phyloP scores from a whole-genome alignment of 1,140 invertebrate species.

The Meloidogyne hapla region DNA sequence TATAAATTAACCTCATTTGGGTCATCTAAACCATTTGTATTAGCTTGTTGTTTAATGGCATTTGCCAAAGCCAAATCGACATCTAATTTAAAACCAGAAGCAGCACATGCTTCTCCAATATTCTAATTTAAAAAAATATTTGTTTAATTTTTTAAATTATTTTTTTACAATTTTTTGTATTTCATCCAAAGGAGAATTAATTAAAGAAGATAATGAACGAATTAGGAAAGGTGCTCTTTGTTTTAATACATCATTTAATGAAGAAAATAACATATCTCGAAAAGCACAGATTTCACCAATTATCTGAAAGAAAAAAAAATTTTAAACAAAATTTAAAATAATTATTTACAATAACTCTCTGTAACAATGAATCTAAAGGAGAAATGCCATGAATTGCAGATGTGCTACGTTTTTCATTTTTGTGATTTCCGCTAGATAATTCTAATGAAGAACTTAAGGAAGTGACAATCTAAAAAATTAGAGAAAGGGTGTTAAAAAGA shows the following conservation, averaged over 20 bases:
- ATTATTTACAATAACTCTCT: constrained; percentile 79
- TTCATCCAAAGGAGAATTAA: constrained; percentile 85
- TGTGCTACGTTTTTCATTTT: constrained; percentile 6
- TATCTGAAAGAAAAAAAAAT: constrained; percentile 64
- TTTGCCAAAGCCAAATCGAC: constrained; percentile 89
- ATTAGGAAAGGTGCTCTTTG: constrained; percentile 92
- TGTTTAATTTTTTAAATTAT: background rate
- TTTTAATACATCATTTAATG: constrained; percentile 85
- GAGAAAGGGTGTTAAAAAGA: no score
- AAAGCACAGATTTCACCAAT: constrained; percentile 96
- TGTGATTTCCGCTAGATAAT: constrained; percentile 5
- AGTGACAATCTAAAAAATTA: constrained; percentile 24
- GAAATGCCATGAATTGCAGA: constrained; percentile 9
- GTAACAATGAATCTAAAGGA: constrained; percentile 70
- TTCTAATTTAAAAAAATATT: constrained; percentile 66
- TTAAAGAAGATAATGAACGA: constrained; percentile 88
- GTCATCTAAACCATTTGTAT: constrained; percentile 67
- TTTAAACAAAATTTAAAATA: background rate
- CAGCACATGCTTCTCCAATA: constrained; percentile 93
- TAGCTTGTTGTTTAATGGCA: constrained; percentile 80
- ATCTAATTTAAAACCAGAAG: constrained; percentile 85
- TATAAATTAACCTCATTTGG: constrained; percentile 21
- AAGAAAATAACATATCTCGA: constrained; percentile 84
- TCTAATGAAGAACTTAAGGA: constrained; percentile 21
- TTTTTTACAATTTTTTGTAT: constrained; percentile 70